A percentile compares a stretch with the other conserved stretches of the same genome.
Evolutionary conservation across 2,888 invertebrate species (phyloP).

Genomic region (Callinectes sapidus): DNA sequence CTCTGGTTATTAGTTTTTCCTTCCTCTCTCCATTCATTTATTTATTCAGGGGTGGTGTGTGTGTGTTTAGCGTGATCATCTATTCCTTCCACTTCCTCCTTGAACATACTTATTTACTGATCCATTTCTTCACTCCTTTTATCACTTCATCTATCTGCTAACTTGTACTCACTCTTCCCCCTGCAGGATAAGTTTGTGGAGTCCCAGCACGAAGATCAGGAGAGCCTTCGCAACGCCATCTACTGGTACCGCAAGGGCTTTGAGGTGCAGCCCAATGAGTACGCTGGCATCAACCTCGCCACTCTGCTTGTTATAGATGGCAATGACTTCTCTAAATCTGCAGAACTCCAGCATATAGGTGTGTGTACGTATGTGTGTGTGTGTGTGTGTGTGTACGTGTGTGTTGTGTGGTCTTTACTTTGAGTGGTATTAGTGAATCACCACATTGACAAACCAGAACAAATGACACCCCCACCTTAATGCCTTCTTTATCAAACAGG

Average conservation of each 20-base stretch:
- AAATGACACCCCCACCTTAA: not conserved
- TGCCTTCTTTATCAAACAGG: constrained; percentile 77
- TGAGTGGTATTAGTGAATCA: not conserved
- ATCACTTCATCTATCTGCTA: too few species aligned
- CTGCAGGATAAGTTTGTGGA: constrained; percentile 92
- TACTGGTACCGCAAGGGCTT: constrained; percentile 98
- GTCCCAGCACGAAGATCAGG: constrained; percentile 91
- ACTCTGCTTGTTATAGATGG: constrained; percentile 97
- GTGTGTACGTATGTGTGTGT: too few species aligned
- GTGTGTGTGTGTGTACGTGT: not conserved
- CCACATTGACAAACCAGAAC: not conserved
- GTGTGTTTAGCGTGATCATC: too few species aligned
- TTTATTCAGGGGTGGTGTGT: not conserved
- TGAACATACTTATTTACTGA: too few species aligned
- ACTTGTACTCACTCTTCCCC: not conserved
- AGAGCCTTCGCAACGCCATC: constrained; percentile 93
- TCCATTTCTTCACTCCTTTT: too few species aligned
- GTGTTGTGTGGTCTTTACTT: not conserved
- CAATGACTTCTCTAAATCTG: constrained; percentile 93
- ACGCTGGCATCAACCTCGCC: constrained; percentile 98
- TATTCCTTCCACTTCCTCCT: too few species aligned
- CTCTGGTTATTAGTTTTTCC: too few species aligned
- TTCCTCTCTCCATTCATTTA: not conserved
- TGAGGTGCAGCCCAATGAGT: constrained; percentile 98
- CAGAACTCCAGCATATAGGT: constrained; percentile 93